These are phyloP conservation scores for Podarcis siculus DNA, from an alignment of 2,797 vertebrate species.

Conservation along the genomic window DNA sequence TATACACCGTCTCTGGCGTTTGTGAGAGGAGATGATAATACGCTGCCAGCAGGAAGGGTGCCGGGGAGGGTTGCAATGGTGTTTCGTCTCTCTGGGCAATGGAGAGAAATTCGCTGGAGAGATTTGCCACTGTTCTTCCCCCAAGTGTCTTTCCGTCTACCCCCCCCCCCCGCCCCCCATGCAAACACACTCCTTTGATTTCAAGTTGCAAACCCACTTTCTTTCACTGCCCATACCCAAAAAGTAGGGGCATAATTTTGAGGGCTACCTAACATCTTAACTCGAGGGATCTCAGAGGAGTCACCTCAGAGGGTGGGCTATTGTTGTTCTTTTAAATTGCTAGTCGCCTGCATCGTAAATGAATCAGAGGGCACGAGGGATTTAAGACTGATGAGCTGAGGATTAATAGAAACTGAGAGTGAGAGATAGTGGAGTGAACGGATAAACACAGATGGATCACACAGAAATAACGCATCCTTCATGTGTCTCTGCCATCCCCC, in stretches of 20 bases:
- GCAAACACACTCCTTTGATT: neutral
- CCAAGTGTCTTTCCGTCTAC: neutral
- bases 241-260: neutral
- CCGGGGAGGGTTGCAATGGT: neutral
- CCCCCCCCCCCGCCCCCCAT: too few relatives aligned
- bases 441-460: conserved; percentile 9
- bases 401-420: conserved; percentile 27
- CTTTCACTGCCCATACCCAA: neutral
- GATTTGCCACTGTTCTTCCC: neutral
- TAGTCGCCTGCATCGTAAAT: neutral
- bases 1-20: neutral
- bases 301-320: too few relatives aligned
- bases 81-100: neutral
- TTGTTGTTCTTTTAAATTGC: neutral
- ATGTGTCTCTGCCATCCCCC: neutral
- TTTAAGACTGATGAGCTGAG: conserved; percentile 6
- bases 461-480: neutral
- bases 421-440: neutral
- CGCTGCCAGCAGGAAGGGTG: neutral
- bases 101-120: neutral
- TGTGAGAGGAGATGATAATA: neutral
- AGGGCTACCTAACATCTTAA: neutral
- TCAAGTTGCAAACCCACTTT: neutral
- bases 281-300: neutral
- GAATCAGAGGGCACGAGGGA: neutral